phyloP scores from a whole-genome alignment of 2,113 vertebrate genomes.

The Ptyas mucosa region DNA sequence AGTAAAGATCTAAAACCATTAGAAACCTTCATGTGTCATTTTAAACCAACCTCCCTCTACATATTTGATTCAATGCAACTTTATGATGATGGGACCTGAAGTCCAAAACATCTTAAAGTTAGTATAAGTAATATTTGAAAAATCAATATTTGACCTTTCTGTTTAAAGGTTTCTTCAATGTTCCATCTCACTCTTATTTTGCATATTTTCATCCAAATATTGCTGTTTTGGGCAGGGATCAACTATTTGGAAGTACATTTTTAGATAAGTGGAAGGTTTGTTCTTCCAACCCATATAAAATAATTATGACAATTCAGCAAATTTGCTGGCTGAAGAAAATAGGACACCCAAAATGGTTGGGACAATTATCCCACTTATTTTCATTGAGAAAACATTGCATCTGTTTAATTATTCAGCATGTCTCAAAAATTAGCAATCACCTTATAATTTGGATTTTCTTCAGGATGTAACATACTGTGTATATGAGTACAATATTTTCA shows the following conservation, averaged over 20 bases:
- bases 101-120: background rate
- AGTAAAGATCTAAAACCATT: background rate
- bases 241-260: background rate
- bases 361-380: background rate
- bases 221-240: background rate
- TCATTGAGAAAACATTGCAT: background rate
- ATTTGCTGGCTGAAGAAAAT: background rate
- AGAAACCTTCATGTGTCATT: background rate
- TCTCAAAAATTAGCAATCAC: background rate
- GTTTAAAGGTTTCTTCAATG: background rate
- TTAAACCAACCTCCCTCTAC: background rate
- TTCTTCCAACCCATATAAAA: background rate
- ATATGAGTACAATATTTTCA: constrained; percentile 52
- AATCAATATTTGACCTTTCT: background rate
- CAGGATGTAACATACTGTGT: constrained; percentile 51
- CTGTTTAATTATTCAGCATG: background rate
- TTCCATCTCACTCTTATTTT: background rate
- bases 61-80: background rate
- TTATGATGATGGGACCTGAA: background rate
- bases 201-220: background rate
- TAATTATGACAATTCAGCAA: background rate
- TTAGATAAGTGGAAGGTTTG: background rate
- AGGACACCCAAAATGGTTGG: background rate
- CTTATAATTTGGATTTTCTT: constrained; percentile 30
- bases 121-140: background rate